Base-by-base conservation (phyloP, 2,113 vertebrate species). In the Athene noctua region DNA sequence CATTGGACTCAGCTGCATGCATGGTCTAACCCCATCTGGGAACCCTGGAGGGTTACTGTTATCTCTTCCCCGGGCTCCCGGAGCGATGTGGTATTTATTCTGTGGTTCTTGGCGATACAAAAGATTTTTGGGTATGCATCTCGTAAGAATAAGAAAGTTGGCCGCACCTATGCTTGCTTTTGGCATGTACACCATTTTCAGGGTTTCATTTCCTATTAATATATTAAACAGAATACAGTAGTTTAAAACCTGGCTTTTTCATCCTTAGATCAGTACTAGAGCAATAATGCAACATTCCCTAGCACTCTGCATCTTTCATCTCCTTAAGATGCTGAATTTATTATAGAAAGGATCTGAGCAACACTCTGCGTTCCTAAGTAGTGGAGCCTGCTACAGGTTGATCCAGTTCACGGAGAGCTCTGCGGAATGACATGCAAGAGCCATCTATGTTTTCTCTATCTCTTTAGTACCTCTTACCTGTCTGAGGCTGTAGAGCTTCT, bases 81-180 rank as follows among this genome's bases (percentile, higher is more conserved):
- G 46, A 94, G 66, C 81, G 80, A 46, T 80, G 71, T 73, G 71
- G 70, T 96, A 82, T 95, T 95, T 96, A 67, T 82, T 94, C 70
- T 93, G 94, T 91, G 85, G 92, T 96, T 96, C 71, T 96, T 96
- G 93, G 94, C 96, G 85, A 86, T 73, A 82, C 70, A 93, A 77
- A 95, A 90, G 70, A 91, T 85, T 96, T 94, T 85, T 77, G 96
- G 87, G 84, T 95, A 96, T 92, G 93, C 30, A 82, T 91, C 87
- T 97, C 2, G 1, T 82, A 94, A 90, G 93, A 97, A 77, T 70
- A 93, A 91, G 90, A 95, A 89, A 96, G 80, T 90, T 97, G 96
- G 93, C 96, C 0, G 15, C 87, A 94, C 92, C 92, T 95, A 94
- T 95, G 80, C 91, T 97, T 91, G 80, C 77, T 96, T 87, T 92